These are phyloP conservation scores for Tricholaema leucomelas DNA, from an alignment of 2,113 vertebrate genomes.

Conservation along the genomic window DNA sequence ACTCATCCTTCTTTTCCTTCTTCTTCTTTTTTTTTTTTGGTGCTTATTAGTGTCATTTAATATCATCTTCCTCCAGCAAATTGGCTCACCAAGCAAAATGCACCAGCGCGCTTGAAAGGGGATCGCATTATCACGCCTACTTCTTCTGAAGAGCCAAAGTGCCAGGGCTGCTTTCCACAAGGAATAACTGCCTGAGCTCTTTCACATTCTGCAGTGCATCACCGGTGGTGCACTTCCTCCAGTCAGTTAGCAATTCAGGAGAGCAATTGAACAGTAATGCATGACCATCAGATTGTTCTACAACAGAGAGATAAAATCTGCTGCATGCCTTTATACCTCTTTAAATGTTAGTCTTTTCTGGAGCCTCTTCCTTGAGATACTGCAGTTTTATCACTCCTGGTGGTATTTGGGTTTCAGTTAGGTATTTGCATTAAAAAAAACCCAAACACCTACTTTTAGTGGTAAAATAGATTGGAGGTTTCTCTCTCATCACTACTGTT, in stretches of 20 bases:
- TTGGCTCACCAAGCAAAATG: constrained; percentile 63
- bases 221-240: constrained; percentile 29
- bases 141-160: constrained; percentile 53
- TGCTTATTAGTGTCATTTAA: constrained; percentile 69
- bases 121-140: constrained; percentile 60
- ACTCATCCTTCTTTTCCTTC: constrained; percentile 26
- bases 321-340: background rate
- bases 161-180: constrained; percentile 61
- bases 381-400: background rate
- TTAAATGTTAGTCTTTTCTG: background rate
- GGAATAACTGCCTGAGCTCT: constrained; percentile 50
- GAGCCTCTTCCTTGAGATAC: background rate
- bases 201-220: constrained; percentile 54
- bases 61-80: constrained; percentile 65
- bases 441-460: background rate
- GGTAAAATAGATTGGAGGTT: background rate
- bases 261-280: constrained; percentile 20
- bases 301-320: constrained; percentile 10
- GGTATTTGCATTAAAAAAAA: background rate
- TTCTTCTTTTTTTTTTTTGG: background rate
- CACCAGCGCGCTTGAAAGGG: constrained; percentile 51
- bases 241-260: constrained; percentile 19
- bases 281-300: constrained; percentile 12
- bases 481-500: background rate
- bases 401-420: background rate